These are phyloP conservation scores for Emmelina monodactyla DNA, from an alignment of 2,888 invertebrate genomes.

Conservation along the genomic window DNA sequence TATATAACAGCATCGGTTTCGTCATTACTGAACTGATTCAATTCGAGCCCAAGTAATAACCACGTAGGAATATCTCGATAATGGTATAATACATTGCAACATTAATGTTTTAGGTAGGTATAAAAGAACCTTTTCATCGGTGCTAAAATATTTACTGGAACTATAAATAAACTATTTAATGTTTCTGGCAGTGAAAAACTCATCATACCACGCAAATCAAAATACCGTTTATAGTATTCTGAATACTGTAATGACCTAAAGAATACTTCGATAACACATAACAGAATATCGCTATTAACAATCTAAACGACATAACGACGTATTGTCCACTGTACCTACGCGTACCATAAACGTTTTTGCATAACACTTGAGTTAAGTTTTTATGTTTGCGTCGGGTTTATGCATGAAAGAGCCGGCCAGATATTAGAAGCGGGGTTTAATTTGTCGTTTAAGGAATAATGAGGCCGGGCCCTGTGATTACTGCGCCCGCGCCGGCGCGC, in stretches of 20 bases:
- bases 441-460: constrained; percentile 67
- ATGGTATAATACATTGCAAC: too few species aligned
- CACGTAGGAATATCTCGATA: too few species aligned
- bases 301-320: constrained; percentile 11
- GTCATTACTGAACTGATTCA: constrained; percentile 24
- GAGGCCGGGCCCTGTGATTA: constrained; percentile 68
- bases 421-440: constrained; percentile 66
- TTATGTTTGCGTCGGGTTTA: constrained; percentile 37
- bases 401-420: constrained; percentile 50
- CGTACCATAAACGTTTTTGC: constrained; percentile 28
- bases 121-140: too few species aligned
- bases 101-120: too few species aligned
- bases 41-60: background rate
- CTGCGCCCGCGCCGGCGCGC: constrained; percentile 56
- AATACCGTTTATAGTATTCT: too few species aligned
- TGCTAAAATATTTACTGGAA: too few species aligned
- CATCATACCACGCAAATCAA: too few species aligned
- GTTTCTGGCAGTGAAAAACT: too few species aligned
- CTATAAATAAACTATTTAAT: too few species aligned
- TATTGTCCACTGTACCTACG: background rate
- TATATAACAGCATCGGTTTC: constrained; percentile 49
- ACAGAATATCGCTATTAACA: too few species aligned
- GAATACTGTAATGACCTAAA: too few species aligned
- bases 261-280: too few species aligned
- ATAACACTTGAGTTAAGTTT: constrained; percentile 28